Percentiles rank a stretch among this genome's conserved stretches.
phyloP scores from a whole-genome alignment of 92 coral and sea anemone genomes.

The Heliopora coerulea region DNA sequence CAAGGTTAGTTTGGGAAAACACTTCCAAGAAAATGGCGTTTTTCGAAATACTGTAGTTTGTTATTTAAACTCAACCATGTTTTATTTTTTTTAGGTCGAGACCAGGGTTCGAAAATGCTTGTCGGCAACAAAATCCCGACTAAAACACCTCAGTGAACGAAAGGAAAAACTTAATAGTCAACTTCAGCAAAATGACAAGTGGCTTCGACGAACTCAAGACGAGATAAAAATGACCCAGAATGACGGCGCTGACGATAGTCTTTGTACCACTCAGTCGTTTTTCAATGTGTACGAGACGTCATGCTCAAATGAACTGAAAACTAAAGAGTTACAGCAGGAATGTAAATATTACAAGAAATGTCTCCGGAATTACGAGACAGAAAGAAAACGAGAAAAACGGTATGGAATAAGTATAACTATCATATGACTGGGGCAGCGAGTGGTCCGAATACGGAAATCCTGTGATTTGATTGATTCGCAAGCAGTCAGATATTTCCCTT shows the following conservation, averaged over 20 bases:
- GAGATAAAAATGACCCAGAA: constrained; percentile 59
- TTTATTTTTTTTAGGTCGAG: constrained; percentile 48
- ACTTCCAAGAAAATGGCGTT: too few relatives aligned
- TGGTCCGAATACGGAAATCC: too few relatives aligned
- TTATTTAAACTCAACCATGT: background rate
- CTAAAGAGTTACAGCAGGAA: constrained; percentile 64
- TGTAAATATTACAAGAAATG: constrained; percentile 85
- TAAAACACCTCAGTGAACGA: constrained; percentile 65
- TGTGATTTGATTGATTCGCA: too few relatives aligned
- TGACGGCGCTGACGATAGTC: constrained; percentile 40
- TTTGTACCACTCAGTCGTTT: constrained; percentile 45
- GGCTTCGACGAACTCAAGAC: constrained; percentile 63
- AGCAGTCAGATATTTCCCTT: too few relatives aligned
- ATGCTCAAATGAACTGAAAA: constrained; percentile 54
- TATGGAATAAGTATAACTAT: too few relatives aligned
- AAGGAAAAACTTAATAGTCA: constrained; percentile 57
- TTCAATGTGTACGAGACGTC: constrained; percentile 34
- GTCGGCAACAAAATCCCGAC: constrained; percentile 69
- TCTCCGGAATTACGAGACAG: constrained; percentile 60
- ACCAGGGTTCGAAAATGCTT: constrained; percentile 61
- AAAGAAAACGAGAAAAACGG: constrained; percentile 68
- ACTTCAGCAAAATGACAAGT: constrained; percentile 60
- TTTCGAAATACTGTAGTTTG: too few relatives aligned
- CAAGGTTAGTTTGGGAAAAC: constrained; percentile 62
- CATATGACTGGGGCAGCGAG: too few relatives aligned